Conservation (phyloP, 2,113 vertebrate genomes). For the Osmerus eperlanus region DNA sequence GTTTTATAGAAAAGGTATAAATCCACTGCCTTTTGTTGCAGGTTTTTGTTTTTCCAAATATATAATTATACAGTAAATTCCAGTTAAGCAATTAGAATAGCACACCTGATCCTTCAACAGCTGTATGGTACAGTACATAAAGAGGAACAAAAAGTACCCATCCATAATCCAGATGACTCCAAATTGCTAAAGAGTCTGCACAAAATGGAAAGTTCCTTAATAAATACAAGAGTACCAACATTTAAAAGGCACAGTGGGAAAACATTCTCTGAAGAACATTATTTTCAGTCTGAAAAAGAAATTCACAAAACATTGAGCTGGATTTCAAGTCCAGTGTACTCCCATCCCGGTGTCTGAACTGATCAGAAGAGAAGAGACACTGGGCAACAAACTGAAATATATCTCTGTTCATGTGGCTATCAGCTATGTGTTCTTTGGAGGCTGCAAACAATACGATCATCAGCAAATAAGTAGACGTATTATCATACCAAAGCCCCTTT, state of each 20-base stretch:
- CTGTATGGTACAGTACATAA: background rate
- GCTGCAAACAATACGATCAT: too few relatives aligned
- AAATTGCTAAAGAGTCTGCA: background rate
- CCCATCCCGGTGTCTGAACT: too few relatives aligned
- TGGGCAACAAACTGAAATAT: too few relatives aligned
- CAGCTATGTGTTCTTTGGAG: too few relatives aligned
- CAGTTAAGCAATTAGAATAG: background rate
- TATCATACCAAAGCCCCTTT: too few relatives aligned
- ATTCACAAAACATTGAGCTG: too few relatives aligned
- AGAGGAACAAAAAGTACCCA: background rate
- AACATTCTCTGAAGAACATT: background rate
- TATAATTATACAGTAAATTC: background rate
- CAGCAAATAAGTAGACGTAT: too few relatives aligned
- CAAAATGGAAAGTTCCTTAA: background rate
- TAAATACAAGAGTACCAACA: background rate
- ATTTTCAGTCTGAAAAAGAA: too few relatives aligned
- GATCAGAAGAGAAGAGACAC: too few relatives aligned
- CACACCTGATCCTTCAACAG: background rate
- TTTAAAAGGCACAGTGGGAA: slow-evolving; percentile 1
- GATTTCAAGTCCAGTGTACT: too few relatives aligned
- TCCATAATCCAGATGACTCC: background rate
- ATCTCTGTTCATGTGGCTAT: too few relatives aligned
- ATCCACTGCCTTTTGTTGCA: background rate
- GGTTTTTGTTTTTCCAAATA: background rate
- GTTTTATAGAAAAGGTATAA: background rate